These are phyloP conservation scores for Plotosus lineatus DNA, from an alignment of 2,113 vertebrate genomes.

Conservation along the genomic window DNA sequence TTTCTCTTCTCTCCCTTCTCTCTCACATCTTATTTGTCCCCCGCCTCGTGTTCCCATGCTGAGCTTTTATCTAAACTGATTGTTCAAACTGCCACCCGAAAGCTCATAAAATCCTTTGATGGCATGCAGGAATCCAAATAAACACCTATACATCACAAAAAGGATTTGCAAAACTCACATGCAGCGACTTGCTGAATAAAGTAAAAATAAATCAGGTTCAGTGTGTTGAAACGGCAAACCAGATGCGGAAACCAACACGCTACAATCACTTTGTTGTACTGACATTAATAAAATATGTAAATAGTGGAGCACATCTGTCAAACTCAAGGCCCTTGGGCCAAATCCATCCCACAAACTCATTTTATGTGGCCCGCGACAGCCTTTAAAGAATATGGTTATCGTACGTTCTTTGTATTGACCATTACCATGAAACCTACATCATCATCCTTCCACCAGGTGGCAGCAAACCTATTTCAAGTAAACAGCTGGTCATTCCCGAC, in stretches of 20 bases:
- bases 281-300: too few species aligned
- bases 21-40: neutral
- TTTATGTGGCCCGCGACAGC: too few species aligned
- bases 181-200: neutral
- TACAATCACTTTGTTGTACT: neutral
- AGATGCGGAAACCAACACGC: neutral
- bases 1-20: neutral
- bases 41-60: neutral
- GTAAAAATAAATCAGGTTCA: neutral
- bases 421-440: too few species aligned
- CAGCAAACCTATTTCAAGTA: too few species aligned
- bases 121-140: neutral
- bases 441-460: too few species aligned
- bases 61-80: neutral
- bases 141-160: neutral
- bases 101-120: neutral
- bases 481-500: too few species aligned
- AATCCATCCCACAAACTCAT: too few species aligned
- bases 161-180: neutral
- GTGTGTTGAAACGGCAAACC: neutral
- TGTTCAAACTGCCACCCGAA: constrained; percentile 8
- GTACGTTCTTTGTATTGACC: too few species aligned
- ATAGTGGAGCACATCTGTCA: too few species aligned
- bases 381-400: too few species aligned
- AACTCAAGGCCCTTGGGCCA: too few species aligned